phyloP scores from a whole-genome alignment of 1,140 invertebrate genomes.

The Drosophila ohnishii region DNA sequence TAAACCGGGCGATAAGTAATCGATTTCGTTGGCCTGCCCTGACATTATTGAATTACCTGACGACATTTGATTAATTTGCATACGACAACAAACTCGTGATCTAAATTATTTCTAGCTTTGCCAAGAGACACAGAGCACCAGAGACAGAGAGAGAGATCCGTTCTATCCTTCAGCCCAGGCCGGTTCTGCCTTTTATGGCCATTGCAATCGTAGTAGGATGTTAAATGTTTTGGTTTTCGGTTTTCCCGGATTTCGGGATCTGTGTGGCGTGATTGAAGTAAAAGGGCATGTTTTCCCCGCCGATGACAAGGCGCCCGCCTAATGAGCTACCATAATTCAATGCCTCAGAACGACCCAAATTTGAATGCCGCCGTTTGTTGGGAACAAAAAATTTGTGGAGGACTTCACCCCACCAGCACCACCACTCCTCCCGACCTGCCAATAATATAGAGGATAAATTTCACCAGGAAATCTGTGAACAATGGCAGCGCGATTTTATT shows the following conservation, averaged over 20 bases:
- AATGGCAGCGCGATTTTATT: conserved; percentile 56
- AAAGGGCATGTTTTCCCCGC: conserved; percentile 61
- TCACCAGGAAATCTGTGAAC: conserved; percentile 71
- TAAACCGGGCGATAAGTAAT: conserved; percentile 60
- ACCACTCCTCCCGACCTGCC: background rate
- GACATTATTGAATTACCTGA: conserved; percentile 79
- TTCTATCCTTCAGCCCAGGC: conserved; percentile 31
- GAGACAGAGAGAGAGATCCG: conserved; percentile 2
- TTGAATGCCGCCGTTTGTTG: conserved; percentile 55
- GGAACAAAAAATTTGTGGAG: conserved; percentile 23
- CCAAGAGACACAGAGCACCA: conserved; percentile 1
- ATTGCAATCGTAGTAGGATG: conserved; percentile 62
- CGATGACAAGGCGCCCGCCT: conserved; percentile 59
- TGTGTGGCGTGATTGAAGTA: conserved; percentile 70
- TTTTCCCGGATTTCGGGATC: conserved; percentile 39
- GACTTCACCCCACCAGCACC: background rate
- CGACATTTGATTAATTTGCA: conserved; percentile 83
- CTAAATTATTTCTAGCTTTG: conserved; percentile 80
- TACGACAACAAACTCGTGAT: conserved; percentile 83
- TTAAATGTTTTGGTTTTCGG: conserved; percentile 50
- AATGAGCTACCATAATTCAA: conserved; percentile 79
- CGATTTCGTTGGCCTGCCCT: conserved; percentile 70
- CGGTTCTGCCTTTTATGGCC: conserved; percentile 67
- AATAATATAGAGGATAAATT: conserved; percentile 49
- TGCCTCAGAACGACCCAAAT: conserved; percentile 62